phyloP scores from a whole-genome alignment of 1,140 invertebrate genomes.

The Sycobia sp. region DNA sequence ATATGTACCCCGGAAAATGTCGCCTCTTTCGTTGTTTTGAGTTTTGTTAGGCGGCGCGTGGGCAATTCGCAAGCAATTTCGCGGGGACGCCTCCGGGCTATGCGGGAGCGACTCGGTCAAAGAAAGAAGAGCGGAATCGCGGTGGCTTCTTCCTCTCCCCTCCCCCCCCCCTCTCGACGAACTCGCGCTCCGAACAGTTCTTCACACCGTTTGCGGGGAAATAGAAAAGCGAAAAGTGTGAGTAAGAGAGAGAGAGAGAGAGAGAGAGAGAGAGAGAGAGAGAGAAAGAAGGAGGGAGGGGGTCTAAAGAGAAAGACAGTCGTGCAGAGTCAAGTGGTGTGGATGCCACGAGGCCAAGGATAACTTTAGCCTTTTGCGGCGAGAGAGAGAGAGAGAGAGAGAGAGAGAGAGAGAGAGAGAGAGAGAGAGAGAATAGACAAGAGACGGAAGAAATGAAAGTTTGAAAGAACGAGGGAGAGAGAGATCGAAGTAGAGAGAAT shows the following conservation, averaged over 20 bases:
- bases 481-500: neutral
- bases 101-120: too few species aligned
- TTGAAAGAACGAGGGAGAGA: neutral
- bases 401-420: neutral
- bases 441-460: neutral
- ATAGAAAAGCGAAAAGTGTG: too few species aligned
- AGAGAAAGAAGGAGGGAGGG: neutral
- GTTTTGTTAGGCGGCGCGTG: neutral
- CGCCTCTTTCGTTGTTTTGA: slow-evolving; percentile 1
- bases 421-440: too few species aligned
- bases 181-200: too few species aligned
- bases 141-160: too few species aligned
- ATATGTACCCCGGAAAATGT: neutral
- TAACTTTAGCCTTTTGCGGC: slow-evolving; percentile 7
- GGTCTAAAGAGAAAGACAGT: neutral
- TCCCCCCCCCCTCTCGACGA: too few species aligned
- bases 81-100: slow-evolving; percentile 28
- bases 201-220: neutral
- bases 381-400: too few species aligned
- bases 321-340: neutral
- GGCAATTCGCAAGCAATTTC: slow-evolving; percentile 27
- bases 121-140: neutral
- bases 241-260: too few species aligned
- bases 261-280: neutral
- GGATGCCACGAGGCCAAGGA: slow-evolving; percentile 18